Base-by-base conservation (phyloP, 2,888 invertebrate genomes). In the Gymnosoma rotundatum region DNA sequence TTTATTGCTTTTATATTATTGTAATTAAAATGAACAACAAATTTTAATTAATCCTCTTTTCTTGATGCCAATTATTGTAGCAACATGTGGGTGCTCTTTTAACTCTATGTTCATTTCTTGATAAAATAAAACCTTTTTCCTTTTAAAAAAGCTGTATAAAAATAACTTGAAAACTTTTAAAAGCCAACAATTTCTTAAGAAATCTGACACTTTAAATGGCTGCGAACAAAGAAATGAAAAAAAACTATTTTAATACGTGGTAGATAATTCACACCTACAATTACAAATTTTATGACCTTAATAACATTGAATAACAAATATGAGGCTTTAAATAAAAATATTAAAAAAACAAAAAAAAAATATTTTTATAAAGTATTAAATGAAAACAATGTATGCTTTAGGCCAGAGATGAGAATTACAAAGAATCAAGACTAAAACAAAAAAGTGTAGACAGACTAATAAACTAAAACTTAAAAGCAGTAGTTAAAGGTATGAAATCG, bases 251-350 rank as follows among this genome's bases (percentile, higher is more conserved):
- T 64, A 83, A 73, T 48, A 78, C 63, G 10, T 72, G 78, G 64
- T 21, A 60, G 48, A 84, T 84, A 84, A 84, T 81, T 84, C 84
- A 84, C 84, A 84, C 84, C 84, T 84, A 84, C 84, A 76, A 83
- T 83, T 83, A 83, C 79, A 78, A 84, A 84, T 67, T 84, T 81
- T 84, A 81, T 84, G 81, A 78, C 80, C 84, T 84, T 81, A 84
- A 84, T 84, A 84, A 84, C 84, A 81, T 84, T 84, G 81, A 81
- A 81, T 84, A 78, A 84, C 69, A 81, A 78, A 81, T 81, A 72
- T 54, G 76, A 72, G 61, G 70, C 79, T 56, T 75, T 76, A 72
- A 78, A 76, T 73, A 67, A 70, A 25, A 69, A 63, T 25, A 63
- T 50, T 42, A 60, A 38, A 42, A 76, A 66, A 50, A 38, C n/a